Base-by-base conservation (phyloP, 2,888 invertebrate genomes). In the Eilema caniola region DNA sequence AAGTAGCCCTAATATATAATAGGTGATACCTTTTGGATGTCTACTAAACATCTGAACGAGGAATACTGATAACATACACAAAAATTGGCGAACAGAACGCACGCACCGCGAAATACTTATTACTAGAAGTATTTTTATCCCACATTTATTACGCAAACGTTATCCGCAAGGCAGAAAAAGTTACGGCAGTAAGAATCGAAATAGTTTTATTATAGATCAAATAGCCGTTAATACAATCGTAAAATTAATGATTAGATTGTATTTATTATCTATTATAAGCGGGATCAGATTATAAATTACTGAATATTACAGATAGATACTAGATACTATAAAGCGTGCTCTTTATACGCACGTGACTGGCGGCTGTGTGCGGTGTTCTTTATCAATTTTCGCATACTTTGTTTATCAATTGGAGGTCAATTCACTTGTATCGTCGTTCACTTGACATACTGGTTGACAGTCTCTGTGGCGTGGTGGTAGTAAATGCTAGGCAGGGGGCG, bases 51-150 rank as follows among this genome's bases (percentile, higher is more conserved):
- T 67, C 67, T 56, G 67, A 61, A 56, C 67, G 20, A 24, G 24
- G 24, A 62, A 67, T 24, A 67, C 62, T 67, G 67, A 67, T 67
- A 62, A 67, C 23, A 56, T 53, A 16, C 16, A 61, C 24, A n/a
- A 33, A 62, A 53, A 59, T 33, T 66, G 25, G 53, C 65, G 53
- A 20, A 20, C 33, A 33, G 53, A 11, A 20, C 33, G 53, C 62
- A 24, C 31, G 53, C 53, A 47, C 59, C 23, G 10, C 25, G 25
- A 14, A 59, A 59, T 23, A 63, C 59, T 47, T 47, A 12, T 28
- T 16, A 63, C 28, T 28, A 59, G 60, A 69, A 31, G 25, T 69
- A 69, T 69, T 69, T 69, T 64, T 64, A 64, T 37, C 41, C 69
- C 28, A 41, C 16, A 57, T 59, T 25, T 59, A 25, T 16, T n/a